Evolutionary conservation across 37 sponge, comb jelly and placozoan species (phyloP).

Genomic region (Amphimedon queenslandica): DNA sequence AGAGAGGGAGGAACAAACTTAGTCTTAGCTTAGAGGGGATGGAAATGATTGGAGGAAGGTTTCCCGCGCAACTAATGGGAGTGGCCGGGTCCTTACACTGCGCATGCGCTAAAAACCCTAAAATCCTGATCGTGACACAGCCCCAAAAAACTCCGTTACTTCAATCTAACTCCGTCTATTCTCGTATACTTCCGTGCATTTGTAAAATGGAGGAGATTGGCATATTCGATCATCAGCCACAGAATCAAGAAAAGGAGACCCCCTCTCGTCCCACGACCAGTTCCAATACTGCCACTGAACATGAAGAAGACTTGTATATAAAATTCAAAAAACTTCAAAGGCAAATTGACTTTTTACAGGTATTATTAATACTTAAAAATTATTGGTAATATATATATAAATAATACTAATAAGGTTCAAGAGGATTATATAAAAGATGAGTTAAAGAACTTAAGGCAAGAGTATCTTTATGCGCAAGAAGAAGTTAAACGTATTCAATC

Average conservation of each 20-base stretch:
- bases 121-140: too few species aligned
- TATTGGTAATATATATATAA: neutral
- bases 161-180: neutral
- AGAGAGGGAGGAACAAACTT: too few species aligned
- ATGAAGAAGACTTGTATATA: constrained; percentile 70
- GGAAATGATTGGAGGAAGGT: too few species aligned
- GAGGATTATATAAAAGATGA: constrained; percentile 99
- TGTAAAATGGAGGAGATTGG: constrained; percentile 44
- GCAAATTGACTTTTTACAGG: constrained; percentile 92
- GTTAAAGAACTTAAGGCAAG: constrained; percentile 91
- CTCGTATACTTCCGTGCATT: neutral
- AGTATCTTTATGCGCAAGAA: constrained; percentile 88
- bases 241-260: neutral
- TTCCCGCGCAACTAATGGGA: too few species aligned
- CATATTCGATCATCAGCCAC: constrained; percentile 18
- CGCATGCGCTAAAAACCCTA: too few species aligned
- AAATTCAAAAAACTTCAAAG: constrained; percentile 85
- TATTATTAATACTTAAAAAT: neutral
- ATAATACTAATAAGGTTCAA: constrained; percentile 61
- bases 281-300: neutral
- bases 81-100: too few species aligned
- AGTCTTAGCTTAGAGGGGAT: too few species aligned
- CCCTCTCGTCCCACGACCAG: neutral
- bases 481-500: constrained; percentile 98
- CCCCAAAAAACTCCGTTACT: too few species aligned